Conservation (phyloP, 1,140 invertebrate genomes). For the Triops longicaudatus region DNA sequence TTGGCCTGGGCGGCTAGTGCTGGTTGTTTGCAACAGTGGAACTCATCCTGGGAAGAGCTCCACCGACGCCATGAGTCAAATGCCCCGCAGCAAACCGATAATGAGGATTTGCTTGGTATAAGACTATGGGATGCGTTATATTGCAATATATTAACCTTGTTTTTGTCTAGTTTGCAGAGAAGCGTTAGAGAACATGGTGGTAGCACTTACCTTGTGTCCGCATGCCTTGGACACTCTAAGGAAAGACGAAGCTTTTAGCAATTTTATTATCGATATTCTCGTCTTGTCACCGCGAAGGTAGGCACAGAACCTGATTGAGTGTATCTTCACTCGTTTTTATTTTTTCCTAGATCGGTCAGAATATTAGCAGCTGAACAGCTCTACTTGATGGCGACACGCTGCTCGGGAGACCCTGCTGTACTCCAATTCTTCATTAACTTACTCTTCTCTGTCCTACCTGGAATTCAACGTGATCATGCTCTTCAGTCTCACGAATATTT, state of each 20-base stretch:
- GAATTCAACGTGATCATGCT: slow-evolving; percentile 63
- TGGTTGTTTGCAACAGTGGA: slow-evolving; percentile 56
- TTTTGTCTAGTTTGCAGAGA: slow-evolving; percentile 68
- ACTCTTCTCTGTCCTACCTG: slow-evolving; percentile 66
- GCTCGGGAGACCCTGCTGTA: slow-evolving; percentile 39
- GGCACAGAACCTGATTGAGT: slow-evolving; percentile 18
- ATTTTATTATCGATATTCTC: slow-evolving; percentile 80
- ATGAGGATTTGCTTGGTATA: slow-evolving; percentile 20
- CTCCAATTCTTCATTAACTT: slow-evolving; percentile 65
- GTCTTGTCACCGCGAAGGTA: slow-evolving; percentile 55
- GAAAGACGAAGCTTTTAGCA: slow-evolving; percentile 69
- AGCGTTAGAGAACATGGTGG: slow-evolving; percentile 82
- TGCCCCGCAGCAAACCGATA: slow-evolving; percentile 13
- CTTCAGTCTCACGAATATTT: slow-evolving; percentile 74
- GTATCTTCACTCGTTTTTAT: not conserved
- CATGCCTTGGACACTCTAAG: slow-evolving; percentile 62
- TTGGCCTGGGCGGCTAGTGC: slow-evolving; percentile 69
- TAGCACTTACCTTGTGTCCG: slow-evolving; percentile 76
- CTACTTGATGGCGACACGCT: slow-evolving; percentile 56
- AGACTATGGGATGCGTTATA: slow-evolving; percentile 21
- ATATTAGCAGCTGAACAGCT: slow-evolving; percentile 72
- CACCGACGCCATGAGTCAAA: slow-evolving; percentile 38
- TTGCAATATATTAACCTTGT: slow-evolving; percentile 27
- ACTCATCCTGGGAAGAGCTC: slow-evolving; percentile 55
- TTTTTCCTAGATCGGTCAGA: slow-evolving; percentile 53